Base-by-base conservation (phyloP, 1,140 invertebrate genomes). In the Heliconius eleuchia region DNA sequence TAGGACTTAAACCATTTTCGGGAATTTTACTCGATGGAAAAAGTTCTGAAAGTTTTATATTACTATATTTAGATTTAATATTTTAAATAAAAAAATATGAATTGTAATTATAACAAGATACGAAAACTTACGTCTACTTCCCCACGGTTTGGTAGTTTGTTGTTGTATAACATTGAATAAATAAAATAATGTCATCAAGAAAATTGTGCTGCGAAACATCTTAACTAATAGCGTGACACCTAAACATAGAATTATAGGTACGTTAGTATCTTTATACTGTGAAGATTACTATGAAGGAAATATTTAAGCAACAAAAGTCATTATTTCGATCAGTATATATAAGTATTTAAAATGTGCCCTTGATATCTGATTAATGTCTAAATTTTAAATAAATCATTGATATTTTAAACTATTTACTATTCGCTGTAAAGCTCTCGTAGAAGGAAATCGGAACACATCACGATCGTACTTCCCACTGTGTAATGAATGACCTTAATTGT, bases 11-110 rank as follows among this genome's bases (percentile, higher is more conserved):
- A 18, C 95, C 95, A 81, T 94, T 95, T 72, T 95, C 94, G 8
- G 96, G 96, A 81, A 97, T 96, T 85, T 95, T 95, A 82, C 95
- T 95, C 0, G 91, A 80, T 13, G 92, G 91, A 84, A 88, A 92
- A 1, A 90, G 52, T 78, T 86, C 96, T 96, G 88, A 75, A 94
- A 91, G 37, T 71, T 18, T 18, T 71, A 18, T 18, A 71, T 52
- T 5, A 52, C 34, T 7, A 23, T 23, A 52, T 19, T 7, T 19
- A 19, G 18, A 52, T 2, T 19, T 52, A 19, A 18, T 52, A 4
- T 1, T 52, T 19, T 66, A 34, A 66, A 3, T 2, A 76, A 23
- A 0, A 39, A 42, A 39, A 60, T 19, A 2, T 46, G 3, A 42
- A 7, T 23, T 39, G n/a, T 13, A 16, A 46, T 16, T 46, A 60